Evolutionary conservation across 2,888 invertebrate genomes (phyloP), one percentile per base, ranked within the genome.

Genomic region (Drosophila leonis): DNA sequence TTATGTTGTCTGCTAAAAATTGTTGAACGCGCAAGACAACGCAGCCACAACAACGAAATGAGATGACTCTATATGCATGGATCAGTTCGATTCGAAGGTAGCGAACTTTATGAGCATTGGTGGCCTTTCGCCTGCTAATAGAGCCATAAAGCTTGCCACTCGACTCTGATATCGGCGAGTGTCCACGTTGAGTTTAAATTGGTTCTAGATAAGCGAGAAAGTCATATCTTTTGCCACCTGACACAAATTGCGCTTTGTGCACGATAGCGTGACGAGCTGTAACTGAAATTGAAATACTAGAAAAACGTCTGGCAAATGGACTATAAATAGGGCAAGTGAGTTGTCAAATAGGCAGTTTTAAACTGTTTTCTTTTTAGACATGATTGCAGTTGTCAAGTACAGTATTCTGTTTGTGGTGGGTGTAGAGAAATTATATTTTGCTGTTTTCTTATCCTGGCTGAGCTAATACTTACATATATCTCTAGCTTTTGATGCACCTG

Each of bases 1-100:
- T 90, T 90, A 90, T 90, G 90, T 73, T 79, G 66, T 60, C 72
- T 72, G 68, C 67, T 54, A 78, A 76, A 76, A 77, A 82, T 76
- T 80, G 70, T 65, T 77, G 75, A 77, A 54, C 66, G 71, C 64
- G 70, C 75, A 51, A 41, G 55, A 39, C 41, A 24, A 68, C 41
- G 39, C 44, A 46, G 20, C 41, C 1, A 10, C 31, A 33, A 33
- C 31, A 18, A 37, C 55, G 5, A 56, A 41, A 60, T 42, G 35
- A 68, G 61, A 77, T 69, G 70, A 68, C 63, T 77, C 54, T 65
- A 78, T 75, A 78, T 63, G 41, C 20, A 37, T 10, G 35, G 46
- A 75, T 75, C 67, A 51, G 57, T 37, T 48, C 49, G 44, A 76
- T 68, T 73, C 67, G 49, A 66, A 65, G 79, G 77, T 65, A 69